phyloP scores from a whole-genome alignment of 2,113 vertebrate genomes.

The Lates calcarifer region DNA sequence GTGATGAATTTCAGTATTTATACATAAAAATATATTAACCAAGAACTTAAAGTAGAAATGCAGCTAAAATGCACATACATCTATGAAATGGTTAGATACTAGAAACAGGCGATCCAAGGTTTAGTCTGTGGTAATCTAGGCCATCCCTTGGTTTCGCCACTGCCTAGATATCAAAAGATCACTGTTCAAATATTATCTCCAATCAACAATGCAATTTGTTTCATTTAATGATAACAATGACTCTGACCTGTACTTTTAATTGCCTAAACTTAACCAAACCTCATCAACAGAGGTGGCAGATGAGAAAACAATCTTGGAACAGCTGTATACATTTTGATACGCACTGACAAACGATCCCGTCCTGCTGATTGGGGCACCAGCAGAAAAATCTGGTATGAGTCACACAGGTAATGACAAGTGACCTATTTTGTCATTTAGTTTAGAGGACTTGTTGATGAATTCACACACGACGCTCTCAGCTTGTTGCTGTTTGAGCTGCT shows the following conservation, averaged over 20 bases:
- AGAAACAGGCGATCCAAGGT: neutral
- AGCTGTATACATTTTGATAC: neutral
- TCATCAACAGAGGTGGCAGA: no score
- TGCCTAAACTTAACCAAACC: neutral
- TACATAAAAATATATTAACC: neutral
- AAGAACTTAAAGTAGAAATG: no score
- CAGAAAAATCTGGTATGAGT: neutral
- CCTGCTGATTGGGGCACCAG: neutral
- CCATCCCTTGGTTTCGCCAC: neutral
- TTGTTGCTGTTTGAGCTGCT: neutral
- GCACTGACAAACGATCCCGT: neutral
- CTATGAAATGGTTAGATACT: neutral
- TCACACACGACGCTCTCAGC: neutral
- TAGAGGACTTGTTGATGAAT: conserved; percentile 22
- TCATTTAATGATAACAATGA: neutral
- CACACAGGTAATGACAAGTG: neutral
- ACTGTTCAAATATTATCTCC: neutral
- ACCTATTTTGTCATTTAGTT: neutral
- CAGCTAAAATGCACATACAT: neutral
- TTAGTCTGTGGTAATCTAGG: neutral
- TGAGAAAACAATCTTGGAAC: neutral
- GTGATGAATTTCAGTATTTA: neutral
- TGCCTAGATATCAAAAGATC: neutral
- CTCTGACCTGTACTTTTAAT: no score
- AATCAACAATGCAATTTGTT: neutral